Evolutionary conservation across 2,888 invertebrate genomes (phyloP), one percentile per base, ranked within the genome.

Genomic region (Drosophila leonis): DNA sequence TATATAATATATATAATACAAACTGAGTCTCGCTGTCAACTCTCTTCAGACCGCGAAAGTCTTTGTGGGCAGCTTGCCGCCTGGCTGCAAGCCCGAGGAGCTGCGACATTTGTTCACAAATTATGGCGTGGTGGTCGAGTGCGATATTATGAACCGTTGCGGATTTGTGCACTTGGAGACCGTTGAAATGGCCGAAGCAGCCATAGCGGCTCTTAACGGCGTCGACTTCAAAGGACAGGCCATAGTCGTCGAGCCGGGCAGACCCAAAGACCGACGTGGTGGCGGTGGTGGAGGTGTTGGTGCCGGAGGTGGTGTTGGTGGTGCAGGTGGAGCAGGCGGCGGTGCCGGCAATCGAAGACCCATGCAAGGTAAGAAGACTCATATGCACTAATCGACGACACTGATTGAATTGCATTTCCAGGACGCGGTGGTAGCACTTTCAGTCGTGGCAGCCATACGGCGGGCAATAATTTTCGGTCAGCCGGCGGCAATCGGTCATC

Each of bases 131-230:
- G 98, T 98, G 8, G 97, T 97, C 20, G 98, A 98, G 93, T 98
- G 98, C 93, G 98, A 98, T 92, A 97, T 98, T 67, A 96, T 98
- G 94, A 98, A 98, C 92, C 95, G 98, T 72, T 98, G 98, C 93
- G 98, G 98, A 12, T 98, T 98, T 94, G 97, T 98, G 56, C 98
- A 98, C 93, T 96, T 97, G 96, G 96, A 97, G 90, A 95, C 96
- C 24, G 95, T 95, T 87, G 96, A 97, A 59, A 96, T 97, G 93
- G 98, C 98, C 4, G 94, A 95, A 51, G 95, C 95, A 64, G 98
- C 98, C 0, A 97, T 97, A 82, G 95, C 95, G 75, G 96, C 95
- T 35, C 93, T 98, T 35, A 96, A 98, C 92, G 97, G 97, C 84
- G 94, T 95, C 1, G 95, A 95, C 55, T 97, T 98, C 92, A 97